These are phyloP conservation scores for Gonioctena quinquepunctata DNA, from an alignment of 1,140 invertebrate species.

Conservation along the genomic window DNA sequence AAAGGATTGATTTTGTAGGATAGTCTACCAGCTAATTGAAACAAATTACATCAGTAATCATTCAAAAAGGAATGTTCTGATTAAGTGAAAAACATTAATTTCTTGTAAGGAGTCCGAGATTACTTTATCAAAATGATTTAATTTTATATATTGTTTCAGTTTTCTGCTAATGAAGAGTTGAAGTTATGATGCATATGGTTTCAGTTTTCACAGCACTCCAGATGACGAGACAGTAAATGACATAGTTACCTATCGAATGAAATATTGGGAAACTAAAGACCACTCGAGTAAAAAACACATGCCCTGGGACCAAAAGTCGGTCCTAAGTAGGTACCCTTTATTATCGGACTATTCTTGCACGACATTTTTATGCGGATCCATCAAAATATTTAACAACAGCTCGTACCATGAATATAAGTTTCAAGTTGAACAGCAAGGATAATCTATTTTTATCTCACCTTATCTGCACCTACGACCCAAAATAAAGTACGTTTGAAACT, in stretches of 20 bases:
- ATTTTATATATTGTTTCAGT: background rate
- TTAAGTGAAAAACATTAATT: no score
- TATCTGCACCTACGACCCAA: conserved; percentile 6
- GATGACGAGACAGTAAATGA: background rate
- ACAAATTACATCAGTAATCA: no score
- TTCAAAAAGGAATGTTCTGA: no score
- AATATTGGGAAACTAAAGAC: background rate
- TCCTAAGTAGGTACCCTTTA: background rate
- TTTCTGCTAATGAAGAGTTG: background rate
- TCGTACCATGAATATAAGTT: background rate
- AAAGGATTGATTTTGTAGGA: no score
- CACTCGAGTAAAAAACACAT: background rate
- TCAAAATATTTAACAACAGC: conserved; percentile 12
- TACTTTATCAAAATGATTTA: no score
- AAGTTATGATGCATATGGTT: background rate
- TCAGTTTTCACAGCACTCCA: background rate
- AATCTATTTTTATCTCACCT: conserved; percentile 11
- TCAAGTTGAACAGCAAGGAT: background rate
- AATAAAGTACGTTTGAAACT: conserved; percentile 3
- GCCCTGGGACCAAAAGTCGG: background rate
- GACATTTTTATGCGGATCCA: conserved; percentile 3
- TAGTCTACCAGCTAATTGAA: no score
- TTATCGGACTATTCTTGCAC: background rate
- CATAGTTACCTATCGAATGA: background rate
- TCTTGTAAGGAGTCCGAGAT: no score